Evolutionary conservation across 2,888 invertebrate genomes (phyloP).

Genomic region (Synanthedon myopaeformis): DNA sequence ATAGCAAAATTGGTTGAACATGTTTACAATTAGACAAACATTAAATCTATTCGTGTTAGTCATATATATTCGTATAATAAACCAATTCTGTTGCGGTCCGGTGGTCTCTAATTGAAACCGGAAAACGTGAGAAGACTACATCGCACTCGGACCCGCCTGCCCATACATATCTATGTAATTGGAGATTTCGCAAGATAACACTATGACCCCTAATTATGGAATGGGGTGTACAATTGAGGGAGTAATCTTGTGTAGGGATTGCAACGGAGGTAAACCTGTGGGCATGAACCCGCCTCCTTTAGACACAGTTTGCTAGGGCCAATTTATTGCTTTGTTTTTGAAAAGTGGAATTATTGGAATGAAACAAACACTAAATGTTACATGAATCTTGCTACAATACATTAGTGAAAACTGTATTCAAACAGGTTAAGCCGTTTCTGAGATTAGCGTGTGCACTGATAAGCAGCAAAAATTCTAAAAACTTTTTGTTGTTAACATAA

Average conservation of each 20-base stretch:
- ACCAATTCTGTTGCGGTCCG: constrained; percentile 30
- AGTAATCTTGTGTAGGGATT: neutral
- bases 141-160: constrained; percentile 31
- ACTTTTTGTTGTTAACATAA: no score
- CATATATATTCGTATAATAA: constrained; percentile 41
- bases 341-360: no score
- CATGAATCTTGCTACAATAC: no score
- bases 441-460: no score
- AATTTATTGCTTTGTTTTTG: neutral
- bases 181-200: constrained; percentile 67
- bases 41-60: constrained; percentile 12
- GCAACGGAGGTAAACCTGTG: no score
- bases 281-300: no score
- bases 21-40: constrained; percentile 1
- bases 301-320: no score
- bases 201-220: constrained; percentile 51
- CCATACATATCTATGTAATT: constrained; percentile 43
- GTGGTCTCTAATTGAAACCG: constrained; percentile 53
- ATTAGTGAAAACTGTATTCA: no score
- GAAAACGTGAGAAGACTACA: constrained; percentile 65
- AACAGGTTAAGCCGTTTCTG: no score
- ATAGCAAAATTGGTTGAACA: no score
- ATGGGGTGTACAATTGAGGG: constrained; percentile 9
- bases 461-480: no score
- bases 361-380: no score